Evolutionary conservation across 2,113 vertebrate species (phyloP).

Genomic region (Bubo scandiacus): DNA sequence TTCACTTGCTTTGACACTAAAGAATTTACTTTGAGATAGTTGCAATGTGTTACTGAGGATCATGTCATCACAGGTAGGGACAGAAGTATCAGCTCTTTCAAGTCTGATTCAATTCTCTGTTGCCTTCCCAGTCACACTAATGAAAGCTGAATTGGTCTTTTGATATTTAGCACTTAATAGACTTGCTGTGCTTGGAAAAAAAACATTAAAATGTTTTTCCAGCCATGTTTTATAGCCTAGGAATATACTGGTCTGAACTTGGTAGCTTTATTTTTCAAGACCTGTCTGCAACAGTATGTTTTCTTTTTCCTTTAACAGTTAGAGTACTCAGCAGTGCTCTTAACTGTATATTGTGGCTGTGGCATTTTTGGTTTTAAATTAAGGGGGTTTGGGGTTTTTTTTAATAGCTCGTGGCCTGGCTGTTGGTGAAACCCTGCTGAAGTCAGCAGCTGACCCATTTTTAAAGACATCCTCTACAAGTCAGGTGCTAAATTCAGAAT

Average conservation of each 20-base stretch:
- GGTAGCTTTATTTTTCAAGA: background rate
- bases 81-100: background rate
- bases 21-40: background rate
- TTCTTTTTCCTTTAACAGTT: background rate
- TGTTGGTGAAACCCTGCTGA: background rate
- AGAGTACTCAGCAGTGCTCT: background rate
- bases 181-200: background rate
- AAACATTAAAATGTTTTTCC: background rate
- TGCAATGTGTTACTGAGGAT: background rate
- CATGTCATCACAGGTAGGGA: background rate
- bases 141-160: background rate
- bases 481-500: background rate
- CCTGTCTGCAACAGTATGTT: background rate
- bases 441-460: background rate
- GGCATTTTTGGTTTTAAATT: background rate
- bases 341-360: background rate
- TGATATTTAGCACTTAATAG: constrained; percentile 20
- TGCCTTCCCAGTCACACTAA: background rate
- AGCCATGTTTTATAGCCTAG: background rate
- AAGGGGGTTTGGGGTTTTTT: background rate
- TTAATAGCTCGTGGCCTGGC: background rate
- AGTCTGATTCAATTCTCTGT: background rate
- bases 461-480: background rate
- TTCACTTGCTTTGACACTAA: background rate
- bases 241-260: background rate